phyloP scores from a whole-genome alignment of 2,797 vertebrate species.

The Thripadectes ignobilis region DNA sequence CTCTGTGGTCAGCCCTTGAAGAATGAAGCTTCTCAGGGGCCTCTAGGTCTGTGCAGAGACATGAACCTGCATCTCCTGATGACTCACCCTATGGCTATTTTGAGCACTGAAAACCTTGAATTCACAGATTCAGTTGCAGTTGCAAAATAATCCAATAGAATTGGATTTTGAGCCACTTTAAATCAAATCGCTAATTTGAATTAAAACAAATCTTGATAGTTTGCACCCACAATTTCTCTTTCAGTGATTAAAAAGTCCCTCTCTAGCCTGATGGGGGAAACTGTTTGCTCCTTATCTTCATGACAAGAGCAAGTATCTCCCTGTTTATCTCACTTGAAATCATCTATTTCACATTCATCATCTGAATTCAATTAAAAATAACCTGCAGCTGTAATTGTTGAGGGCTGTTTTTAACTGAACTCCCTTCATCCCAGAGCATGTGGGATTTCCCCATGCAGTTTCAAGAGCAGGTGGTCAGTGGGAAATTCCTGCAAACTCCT shows the following conservation, averaged over 20 bases:
- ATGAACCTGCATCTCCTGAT: neutral
- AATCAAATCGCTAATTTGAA: neutral
- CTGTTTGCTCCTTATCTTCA: neutral
- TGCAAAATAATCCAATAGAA: neutral
- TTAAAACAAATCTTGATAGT: neutral
- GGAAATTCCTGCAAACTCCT: slow-evolving; percentile 75
- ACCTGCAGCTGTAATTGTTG: slow-evolving; percentile 72
- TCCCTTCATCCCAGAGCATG: slow-evolving; percentile 38
- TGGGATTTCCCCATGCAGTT: slow-evolving; percentile 72
- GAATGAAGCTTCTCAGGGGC: neutral
- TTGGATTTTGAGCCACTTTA: neutral
- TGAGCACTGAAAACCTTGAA: neutral
- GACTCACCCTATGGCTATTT: neutral
- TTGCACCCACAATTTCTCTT: neutral
- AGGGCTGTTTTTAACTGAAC: slow-evolving; percentile 64
- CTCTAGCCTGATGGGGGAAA: neutral
- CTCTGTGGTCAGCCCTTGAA: neutral
- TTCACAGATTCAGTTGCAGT: neutral
- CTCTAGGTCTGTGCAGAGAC: neutral
- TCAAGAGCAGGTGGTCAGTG: slow-evolving; percentile 72
- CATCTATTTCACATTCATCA: slow-evolving; percentile 48
- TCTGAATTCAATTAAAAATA: slow-evolving; percentile 68
- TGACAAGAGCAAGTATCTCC: slow-evolving; percentile 5
- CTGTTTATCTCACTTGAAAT: slow-evolving; percentile 44
- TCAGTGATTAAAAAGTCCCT: neutral